Conservation (phyloP, 2,888 invertebrate species). For the Ennomos quercinarius region DNA sequence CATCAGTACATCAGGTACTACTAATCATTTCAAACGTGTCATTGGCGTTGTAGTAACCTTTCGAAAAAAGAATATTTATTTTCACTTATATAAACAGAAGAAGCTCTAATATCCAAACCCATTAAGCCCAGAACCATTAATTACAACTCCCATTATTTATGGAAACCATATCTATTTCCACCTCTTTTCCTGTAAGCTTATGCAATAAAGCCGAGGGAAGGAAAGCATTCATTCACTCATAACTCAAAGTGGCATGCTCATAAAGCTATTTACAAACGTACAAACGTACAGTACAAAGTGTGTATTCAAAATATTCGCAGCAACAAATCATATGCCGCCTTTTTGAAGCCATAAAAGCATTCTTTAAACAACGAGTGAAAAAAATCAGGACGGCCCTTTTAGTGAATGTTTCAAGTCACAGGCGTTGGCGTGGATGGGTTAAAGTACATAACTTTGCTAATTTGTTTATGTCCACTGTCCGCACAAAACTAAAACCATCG, state of each 20-base stretch:
- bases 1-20: no score
- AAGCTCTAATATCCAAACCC: no score
- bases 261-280: slow-evolving; percentile 34
- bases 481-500: no score
- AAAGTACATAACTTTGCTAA: no score
- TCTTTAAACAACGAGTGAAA: slow-evolving; percentile 66
- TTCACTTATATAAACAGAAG: no score
- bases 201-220: slow-evolving; percentile 18
- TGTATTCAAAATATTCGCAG: slow-evolving; percentile 67
- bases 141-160: not conserved
- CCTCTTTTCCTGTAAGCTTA: slow-evolving; percentile 11
- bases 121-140: no score
- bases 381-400: slow-evolving; percentile 52
- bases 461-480: no score
- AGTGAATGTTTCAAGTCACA: slow-evolving; percentile 30
- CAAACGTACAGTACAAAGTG: slow-evolving; percentile 49
- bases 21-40: no score
- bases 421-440: slow-evolving; percentile 31
- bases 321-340: slow-evolving; percentile 75
- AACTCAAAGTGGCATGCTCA: slow-evolving; percentile 31
- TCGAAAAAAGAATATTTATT: no score
- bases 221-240: slow-evolving; percentile 27
- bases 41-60: no score
- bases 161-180: slow-evolving; percentile 2
- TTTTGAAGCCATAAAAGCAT: slow-evolving; percentile 72